Evolutionary conservation across 2,113 vertebrate species (phyloP).

Genomic region (Nothocercus julius): DNA sequence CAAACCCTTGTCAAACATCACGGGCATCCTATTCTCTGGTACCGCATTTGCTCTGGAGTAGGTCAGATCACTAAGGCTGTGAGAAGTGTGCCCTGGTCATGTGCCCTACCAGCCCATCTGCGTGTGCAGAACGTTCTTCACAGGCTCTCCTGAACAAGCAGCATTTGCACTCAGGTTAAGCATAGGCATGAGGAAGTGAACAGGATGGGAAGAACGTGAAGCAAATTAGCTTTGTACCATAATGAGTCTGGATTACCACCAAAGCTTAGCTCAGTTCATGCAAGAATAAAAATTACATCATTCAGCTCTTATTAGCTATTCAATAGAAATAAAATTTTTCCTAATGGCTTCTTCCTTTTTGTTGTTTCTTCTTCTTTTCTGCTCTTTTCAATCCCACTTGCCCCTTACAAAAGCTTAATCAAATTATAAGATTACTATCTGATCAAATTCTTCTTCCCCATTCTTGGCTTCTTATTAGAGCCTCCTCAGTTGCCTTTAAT

Average conservation of each 20-base stretch:
- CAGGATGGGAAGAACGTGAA: not conserved
- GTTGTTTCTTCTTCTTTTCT: slow-evolving; percentile 23
- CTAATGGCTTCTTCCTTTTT: slow-evolving; percentile 22
- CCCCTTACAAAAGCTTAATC: slow-evolving; percentile 54
- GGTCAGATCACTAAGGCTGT: not conserved
- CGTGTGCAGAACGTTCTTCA: not conserved
- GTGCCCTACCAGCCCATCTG: not conserved
- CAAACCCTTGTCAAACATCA: not conserved
- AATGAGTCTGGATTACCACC: not conserved
- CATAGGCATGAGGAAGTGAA: not conserved
- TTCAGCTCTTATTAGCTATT: not conserved
- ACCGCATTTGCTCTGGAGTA: not conserved
- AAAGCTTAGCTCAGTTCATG: not conserved
- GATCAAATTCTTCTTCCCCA: slow-evolving; percentile 52
- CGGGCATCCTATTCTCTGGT: not conserved
- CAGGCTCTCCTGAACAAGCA: not conserved
- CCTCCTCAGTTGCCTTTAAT: slow-evolving; percentile 48
- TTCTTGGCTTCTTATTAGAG: slow-evolving; percentile 20
- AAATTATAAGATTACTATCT: slow-evolving; percentile 54
- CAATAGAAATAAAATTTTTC: slow-evolving; percentile 24
- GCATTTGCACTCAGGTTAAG: not conserved
- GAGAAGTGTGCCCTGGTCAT: not conserved
- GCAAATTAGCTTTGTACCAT: not conserved
- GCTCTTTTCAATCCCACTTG: slow-evolving; percentile 19
- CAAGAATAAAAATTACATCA: slow-evolving; percentile 42